These are phyloP conservation scores for Agonopterix heracliana DNA, from an alignment of 2,888 invertebrate species.

Conservation along the genomic window DNA sequence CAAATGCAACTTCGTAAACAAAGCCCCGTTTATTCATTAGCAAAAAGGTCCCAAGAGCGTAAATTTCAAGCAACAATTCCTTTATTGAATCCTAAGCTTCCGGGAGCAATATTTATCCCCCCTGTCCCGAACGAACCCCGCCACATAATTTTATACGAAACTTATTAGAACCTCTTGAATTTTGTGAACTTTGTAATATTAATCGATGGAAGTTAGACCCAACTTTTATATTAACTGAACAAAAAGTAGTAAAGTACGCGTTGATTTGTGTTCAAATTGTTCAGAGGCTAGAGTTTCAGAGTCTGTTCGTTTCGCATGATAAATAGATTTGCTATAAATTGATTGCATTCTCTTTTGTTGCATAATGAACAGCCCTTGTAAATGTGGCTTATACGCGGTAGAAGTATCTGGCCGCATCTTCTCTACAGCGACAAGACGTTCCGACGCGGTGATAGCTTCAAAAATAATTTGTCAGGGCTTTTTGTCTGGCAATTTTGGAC, in stretches of 20 bases:
- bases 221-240: constrained; percentile 47
- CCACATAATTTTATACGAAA: constrained; percentile 43
- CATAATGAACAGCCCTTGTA: too few species aligned
- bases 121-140: constrained; percentile 24
- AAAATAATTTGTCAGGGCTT: too few species aligned
- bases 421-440: too few species aligned
- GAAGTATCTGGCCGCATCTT: too few species aligned
- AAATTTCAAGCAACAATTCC: constrained; percentile 34
- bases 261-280: constrained; percentile 8
- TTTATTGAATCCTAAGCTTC: constrained; percentile 37
- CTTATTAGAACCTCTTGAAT: constrained; percentile 42
- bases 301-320: too few species aligned
- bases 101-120: constrained; percentile 36
- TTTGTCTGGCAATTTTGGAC: too few species aligned
- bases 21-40: constrained; percentile 20
- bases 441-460: too few species aligned
- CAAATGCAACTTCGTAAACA: neutral
- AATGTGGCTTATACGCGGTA: too few species aligned
- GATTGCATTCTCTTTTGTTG: too few species aligned
- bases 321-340: too few species aligned
- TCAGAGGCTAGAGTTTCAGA: neutral
- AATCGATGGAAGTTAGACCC: constrained; percentile 41
- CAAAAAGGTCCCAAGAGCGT: constrained; percentile 24
- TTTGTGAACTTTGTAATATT: constrained; percentile 43
- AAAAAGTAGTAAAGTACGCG: constrained; percentile 34